Percentiles rank a stretch among this genome's conserved stretches.
These are phyloP conservation scores for Aratinga solstitialis DNA, from an alignment of 2,797 vertebrate species.

Conservation along the genomic window DNA sequence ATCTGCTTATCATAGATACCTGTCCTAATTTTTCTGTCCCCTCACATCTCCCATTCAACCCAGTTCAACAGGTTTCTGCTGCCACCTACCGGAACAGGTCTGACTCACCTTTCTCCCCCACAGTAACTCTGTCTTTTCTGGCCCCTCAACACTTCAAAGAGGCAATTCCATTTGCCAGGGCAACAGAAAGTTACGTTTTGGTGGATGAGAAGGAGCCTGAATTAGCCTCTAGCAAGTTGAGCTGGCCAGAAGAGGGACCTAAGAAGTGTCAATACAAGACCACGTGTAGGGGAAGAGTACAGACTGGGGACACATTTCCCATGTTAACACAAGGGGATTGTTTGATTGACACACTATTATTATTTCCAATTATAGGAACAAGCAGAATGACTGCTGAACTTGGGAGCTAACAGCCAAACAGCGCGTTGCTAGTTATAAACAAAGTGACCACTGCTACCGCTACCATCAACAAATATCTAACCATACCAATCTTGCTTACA, in stretches of 20 bases:
- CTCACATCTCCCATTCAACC: not conserved
- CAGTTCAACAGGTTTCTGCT: not conserved
- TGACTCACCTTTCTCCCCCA: not conserved
- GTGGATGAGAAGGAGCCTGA: not conserved
- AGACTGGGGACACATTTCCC: not conserved
- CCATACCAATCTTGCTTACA: not conserved
- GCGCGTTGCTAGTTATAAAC: not conserved
- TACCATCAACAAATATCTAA: not conserved
- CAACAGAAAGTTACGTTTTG: not conserved
- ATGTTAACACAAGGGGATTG: not conserved
- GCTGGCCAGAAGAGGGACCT: not conserved
- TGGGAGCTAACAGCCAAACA: not conserved
- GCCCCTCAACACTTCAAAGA: not conserved
- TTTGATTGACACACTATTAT: not conserved
- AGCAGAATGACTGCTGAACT: not conserved
- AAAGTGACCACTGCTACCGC: not conserved
- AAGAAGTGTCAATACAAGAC: not conserved
- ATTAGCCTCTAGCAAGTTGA: not conserved
- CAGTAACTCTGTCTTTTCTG: not conserved
- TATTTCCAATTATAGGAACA: not conserved
- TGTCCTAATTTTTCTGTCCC: not conserved
- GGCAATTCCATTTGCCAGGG: not conserved
- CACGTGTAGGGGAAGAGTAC: rapidly evolving
- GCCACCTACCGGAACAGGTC: not conserved
- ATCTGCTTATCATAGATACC: not conserved